Evolutionary conservation across 2,888 invertebrate species (phyloP), one percentile per base, ranked within the genome.

Genomic region (Diadegma fenestrale): DNA sequence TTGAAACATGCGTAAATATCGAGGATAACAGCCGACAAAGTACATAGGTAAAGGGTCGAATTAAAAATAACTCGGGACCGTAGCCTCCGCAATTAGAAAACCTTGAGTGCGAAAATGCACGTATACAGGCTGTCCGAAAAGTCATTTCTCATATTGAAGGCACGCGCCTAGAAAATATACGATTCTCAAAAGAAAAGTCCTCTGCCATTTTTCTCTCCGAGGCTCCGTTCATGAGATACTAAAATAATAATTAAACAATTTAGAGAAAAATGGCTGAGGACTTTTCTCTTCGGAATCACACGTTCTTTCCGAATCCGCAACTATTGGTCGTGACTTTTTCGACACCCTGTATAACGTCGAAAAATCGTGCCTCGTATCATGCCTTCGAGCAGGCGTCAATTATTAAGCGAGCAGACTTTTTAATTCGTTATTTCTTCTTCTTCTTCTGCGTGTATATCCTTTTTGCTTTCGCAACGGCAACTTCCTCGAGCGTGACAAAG

Each of bases 41-140:
- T 58, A 64, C 68, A 54, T 71, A 43, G 75, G 84, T 54, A 71
- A 76, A 84, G 84, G 84, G 75, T 84, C 69, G 80, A 68, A 78
- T 82, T 87, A 85, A 85, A 87, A 87, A 87, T 85, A 87, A 80
- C 83, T 45, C 69, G 48, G 22, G 63, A 76, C 64, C 64, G 66
- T 61, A 77, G 77, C 51, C 84, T 72, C 51, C 26, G 66, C 66
- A 54, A 71, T 71, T 68, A 61, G 43, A 72, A 61, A 78, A 68
- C 73, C 68, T 76, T 75, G 83, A 30, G 81, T 71, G 43, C 22
- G 33, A n/a, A 66, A 45, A 33, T 26, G 6, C n/a, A 19, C 22
- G 33, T 61, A 43, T 14, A n/a, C 10, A 22, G 58, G 58, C 26
- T 58, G 58, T 58, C 58, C 26, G 26, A 58, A 58, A 58, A 58